Percentiles rank a stretch among this genome's conserved stretches.
Conservation (phyloP, 2,113 vertebrate species). For the Drymodes brunneopygia region DNA sequence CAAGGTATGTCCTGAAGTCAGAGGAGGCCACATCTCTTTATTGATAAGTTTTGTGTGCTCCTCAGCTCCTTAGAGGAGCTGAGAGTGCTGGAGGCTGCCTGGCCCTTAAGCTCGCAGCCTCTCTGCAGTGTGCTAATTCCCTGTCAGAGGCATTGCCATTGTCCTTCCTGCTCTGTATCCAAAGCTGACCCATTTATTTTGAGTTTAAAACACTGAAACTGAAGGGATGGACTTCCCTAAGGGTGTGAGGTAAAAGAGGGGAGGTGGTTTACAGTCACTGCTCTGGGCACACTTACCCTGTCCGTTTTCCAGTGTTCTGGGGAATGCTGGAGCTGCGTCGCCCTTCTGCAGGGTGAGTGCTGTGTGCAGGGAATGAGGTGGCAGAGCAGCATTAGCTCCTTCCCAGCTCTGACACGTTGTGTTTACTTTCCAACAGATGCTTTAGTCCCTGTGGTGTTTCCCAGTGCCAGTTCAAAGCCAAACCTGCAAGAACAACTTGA, state of each 20-base stretch:
- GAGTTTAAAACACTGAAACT: not conserved
- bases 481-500: not conserved
- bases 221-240: not conserved
- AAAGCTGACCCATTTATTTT: not conserved
- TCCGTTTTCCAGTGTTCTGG: accelerated
- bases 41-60: not conserved
- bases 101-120: not conserved
- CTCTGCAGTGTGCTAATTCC: not conserved
- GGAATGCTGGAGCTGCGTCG: not conserved
- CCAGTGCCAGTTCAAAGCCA: not conserved
- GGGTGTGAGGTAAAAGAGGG: not conserved
- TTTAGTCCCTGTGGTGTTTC: not conserved
- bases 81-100: not conserved
- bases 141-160: not conserved
- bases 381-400: not conserved
- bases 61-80: not conserved
- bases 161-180: too few species aligned
- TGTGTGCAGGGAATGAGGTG: not conserved
- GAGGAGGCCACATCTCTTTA: not conserved
- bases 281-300: not conserved
- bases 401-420: not conserved
- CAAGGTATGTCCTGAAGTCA: not conserved
- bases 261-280: not conserved
- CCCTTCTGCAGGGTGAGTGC: accelerated
- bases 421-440: not conserved